phyloP scores from a whole-genome alignment of 2,888 invertebrate genomes.

The Glaucopsyche alexis region DNA sequence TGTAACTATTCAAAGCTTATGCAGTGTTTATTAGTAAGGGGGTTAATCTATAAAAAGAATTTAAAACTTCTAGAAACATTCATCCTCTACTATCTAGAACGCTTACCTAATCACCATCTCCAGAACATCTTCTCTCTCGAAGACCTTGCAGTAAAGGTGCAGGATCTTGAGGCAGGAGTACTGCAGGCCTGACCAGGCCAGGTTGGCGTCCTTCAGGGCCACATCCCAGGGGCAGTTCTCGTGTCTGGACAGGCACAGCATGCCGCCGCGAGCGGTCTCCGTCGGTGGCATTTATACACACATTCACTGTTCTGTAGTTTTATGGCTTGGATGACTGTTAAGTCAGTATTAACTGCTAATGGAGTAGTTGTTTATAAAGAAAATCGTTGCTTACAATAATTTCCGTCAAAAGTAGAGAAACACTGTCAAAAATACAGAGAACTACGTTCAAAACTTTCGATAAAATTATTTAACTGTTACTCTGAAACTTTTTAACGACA shows the following conservation, averaged over 20 bases:
- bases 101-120: conserved; percentile 89
- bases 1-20: no score
- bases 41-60: no score
- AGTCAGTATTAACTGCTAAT: not conserved
- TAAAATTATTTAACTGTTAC: not conserved
- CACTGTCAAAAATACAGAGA: not conserved
- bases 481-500: not conserved
- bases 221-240: conserved; percentile 82
- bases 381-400: not conserved
- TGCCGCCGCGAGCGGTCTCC: conserved; percentile 69
- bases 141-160: conserved; percentile 92
- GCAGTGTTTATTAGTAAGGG: no score
- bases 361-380: not conserved
- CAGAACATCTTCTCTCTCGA: conserved; percentile 88
- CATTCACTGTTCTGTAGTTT: conserved; percentile 30
- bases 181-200: conserved; percentile 91
- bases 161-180: conserved; percentile 91
- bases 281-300: conserved; percentile 72
- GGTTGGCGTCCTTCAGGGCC: conserved; percentile 74
- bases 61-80: no score
- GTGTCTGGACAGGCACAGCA: conserved; percentile 83
- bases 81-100: not conserved
- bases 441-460: no score
- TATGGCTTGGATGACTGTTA: conserved; percentile 3
- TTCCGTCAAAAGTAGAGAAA: not conserved